These are phyloP conservation scores for Diplodus sargus DNA, from an alignment of 2,797 vertebrate species.

Conservation along the genomic window DNA sequence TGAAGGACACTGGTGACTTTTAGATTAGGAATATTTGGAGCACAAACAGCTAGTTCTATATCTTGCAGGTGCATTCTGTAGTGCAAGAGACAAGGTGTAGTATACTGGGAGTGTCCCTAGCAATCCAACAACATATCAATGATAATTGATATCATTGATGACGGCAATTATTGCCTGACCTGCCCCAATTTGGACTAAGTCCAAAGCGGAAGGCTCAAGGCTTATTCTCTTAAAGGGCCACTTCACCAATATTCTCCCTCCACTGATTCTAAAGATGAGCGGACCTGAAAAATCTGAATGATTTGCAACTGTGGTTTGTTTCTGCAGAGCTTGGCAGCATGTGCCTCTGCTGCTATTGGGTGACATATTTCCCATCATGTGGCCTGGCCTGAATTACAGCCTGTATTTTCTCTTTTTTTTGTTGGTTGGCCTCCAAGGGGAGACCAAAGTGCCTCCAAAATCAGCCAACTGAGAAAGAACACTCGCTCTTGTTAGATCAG, in stretches of 20 bases:
- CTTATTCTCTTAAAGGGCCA: not conserved
- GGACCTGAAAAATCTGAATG: not conserved
- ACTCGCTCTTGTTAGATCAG: not conserved
- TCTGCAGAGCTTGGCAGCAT: not conserved
- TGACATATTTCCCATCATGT: not conserved
- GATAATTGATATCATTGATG: not conserved
- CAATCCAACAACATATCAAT: too few species aligned
- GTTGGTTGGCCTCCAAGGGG: not conserved
- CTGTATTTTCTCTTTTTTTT: constrained; percentile 8
- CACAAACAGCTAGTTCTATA: constrained; percentile 31
- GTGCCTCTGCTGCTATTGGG: not conserved
- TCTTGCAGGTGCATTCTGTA: constrained; percentile 10
- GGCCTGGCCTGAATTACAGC: not conserved
- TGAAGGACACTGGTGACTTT: constrained; percentile 57
- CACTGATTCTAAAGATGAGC: not conserved
- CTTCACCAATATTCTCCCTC: not conserved
- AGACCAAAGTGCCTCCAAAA: not conserved
- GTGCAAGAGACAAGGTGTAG: not conserved
- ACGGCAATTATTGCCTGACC: not conserved
- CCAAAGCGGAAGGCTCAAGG: not conserved
- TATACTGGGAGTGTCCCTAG: not conserved
- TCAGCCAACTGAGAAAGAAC: not conserved
- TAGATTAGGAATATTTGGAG: constrained; percentile 50
- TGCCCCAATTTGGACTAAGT: not conserved
- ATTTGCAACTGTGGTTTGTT: not conserved